These are phyloP conservation scores for Heliconius ethilla DNA, from an alignment of 2,888 invertebrate species.

Conservation along the genomic window DNA sequence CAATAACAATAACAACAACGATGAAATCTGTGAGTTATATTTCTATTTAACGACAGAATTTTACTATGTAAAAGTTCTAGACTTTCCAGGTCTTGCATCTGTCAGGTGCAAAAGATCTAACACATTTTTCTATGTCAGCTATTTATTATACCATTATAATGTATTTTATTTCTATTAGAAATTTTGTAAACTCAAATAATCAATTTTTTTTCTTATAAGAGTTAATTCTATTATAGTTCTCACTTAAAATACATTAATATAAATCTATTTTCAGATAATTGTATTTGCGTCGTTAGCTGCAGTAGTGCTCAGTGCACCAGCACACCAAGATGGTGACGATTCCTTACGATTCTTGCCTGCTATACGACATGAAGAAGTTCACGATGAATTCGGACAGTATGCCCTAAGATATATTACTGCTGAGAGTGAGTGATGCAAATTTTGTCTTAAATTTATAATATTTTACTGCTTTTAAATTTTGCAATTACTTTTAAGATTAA, in stretches of 20 bases:
- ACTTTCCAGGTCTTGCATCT: neutral
- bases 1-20: conserved; percentile 21
- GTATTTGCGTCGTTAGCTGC: neutral
- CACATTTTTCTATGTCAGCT: neutral
- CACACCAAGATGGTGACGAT: conserved; percentile 18
- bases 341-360: conserved; percentile 54
- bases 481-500: too few relatives aligned
- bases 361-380: conserved; percentile 56
- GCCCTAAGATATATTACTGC: conserved; percentile 59
- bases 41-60: neutral
- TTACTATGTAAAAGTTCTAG: neutral
- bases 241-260: too few relatives aligned
- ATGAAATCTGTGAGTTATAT: conserved; percentile 48
- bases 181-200: too few relatives aligned
- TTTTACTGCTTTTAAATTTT: too few relatives aligned
- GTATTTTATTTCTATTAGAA: too few relatives aligned
- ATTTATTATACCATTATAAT: too few relatives aligned
- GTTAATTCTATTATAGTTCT: too few relatives aligned
- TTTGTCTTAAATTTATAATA: too few relatives aligned
- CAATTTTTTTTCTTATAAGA: too few relatives aligned
- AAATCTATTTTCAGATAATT: conserved; percentile 2
- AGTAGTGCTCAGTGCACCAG: neutral
- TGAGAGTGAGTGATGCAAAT: conserved; percentile 53
- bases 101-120: neutral
- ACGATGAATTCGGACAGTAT: conserved; percentile 59